phyloP scores from a whole-genome alignment of 2,797 vertebrate species.

The Macroramphosus scolopax region DNA sequence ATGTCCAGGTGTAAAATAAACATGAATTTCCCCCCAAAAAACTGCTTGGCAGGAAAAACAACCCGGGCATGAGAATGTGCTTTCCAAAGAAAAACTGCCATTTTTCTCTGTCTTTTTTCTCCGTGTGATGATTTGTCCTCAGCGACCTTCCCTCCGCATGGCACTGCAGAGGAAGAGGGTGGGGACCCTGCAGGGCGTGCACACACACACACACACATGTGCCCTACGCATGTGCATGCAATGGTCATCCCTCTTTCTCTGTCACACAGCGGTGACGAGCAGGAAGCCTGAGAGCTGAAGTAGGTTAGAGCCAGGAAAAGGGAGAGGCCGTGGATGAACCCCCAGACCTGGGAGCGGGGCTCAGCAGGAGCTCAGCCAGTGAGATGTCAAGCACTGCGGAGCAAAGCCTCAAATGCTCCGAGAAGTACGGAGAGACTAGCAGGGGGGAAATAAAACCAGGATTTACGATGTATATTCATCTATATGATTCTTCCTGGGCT shows the following conservation, averaged over 20 bases:
- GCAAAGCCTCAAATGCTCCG: neutral
- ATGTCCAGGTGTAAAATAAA: slow-evolving; percentile 9
- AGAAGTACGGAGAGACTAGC: neutral
- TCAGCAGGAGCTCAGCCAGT: slow-evolving; percentile 36
- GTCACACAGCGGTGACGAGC: slow-evolving; percentile 39
- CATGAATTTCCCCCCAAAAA: neutral
- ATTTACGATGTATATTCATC: slow-evolving; percentile 21
- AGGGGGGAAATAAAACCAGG: slow-evolving; percentile 18
- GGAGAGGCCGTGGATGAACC: slow-evolving; percentile 59
- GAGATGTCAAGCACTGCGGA: slow-evolving; percentile 12
- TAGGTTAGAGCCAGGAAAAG: slow-evolving; percentile 64
- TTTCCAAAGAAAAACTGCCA: slow-evolving; percentile 19
- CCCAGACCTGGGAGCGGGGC: slow-evolving; percentile 28
- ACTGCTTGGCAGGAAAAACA: neutral
- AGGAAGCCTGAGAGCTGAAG: slow-evolving; percentile 58
- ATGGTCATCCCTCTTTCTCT: slow-evolving; percentile 14
- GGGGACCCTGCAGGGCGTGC: slow-evolving; percentile 15
- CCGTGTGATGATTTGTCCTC: slow-evolving; percentile 31
- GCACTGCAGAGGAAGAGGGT: slow-evolving; percentile 34
- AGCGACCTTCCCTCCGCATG: slow-evolving; percentile 24
- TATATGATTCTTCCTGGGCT: neutral
- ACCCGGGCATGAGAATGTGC: slow-evolving; percentile 22
- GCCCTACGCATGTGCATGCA: slow-evolving; percentile 1
- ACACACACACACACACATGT: slow-evolving; percentile 9
- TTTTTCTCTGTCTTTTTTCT: slow-evolving; percentile 7